Evolutionary conservation across 2,888 invertebrate species (phyloP).

Genomic region (Latrodectus elegans): DNA sequence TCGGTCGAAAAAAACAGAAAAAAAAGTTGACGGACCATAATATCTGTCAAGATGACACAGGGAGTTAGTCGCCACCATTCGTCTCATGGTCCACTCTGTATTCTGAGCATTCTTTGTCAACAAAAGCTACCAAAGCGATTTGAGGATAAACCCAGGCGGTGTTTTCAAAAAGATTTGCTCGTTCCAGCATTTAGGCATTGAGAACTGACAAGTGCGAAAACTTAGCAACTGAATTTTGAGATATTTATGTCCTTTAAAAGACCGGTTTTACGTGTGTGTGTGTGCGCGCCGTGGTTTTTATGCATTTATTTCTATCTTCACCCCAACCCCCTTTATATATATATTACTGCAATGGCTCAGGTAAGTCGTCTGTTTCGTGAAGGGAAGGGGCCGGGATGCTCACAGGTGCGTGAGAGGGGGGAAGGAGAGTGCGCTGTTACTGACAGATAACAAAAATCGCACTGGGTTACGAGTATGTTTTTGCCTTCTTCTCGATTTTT

Average conservation of each 20-base stretch:
- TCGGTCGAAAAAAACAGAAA: not conserved
- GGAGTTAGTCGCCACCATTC: not conserved
- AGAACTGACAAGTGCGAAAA: conserved; percentile 48
- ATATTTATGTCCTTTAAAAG: conserved; percentile 44
- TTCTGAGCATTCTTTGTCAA: not conserved
- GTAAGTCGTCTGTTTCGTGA: not conserved
- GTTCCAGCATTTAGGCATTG: not conserved
- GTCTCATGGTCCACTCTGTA: not conserved
- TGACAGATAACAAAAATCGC: conserved; percentile 51
- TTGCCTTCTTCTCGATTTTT: not conserved
- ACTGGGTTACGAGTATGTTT: conserved; percentile 47
- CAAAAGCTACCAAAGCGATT: not conserved
- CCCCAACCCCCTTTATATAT: not conserved
- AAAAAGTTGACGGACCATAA: not conserved
- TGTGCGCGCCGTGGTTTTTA: not conserved
- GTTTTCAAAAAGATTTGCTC: not conserved
- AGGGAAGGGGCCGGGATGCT: not conserved
- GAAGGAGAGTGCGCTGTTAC: not conserved
- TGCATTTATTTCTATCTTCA: not conserved
- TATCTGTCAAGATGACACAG: not conserved
- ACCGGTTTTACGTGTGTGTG: conserved; percentile 16
- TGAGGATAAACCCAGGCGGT: not conserved
- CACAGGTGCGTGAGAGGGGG: not conserved
- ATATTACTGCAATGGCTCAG: too few species aligned
- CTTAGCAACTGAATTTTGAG: conserved; percentile 40